Conservation (phyloP, 2,797 vertebrate genomes). For the Halcyon chelicuti region DNA sequence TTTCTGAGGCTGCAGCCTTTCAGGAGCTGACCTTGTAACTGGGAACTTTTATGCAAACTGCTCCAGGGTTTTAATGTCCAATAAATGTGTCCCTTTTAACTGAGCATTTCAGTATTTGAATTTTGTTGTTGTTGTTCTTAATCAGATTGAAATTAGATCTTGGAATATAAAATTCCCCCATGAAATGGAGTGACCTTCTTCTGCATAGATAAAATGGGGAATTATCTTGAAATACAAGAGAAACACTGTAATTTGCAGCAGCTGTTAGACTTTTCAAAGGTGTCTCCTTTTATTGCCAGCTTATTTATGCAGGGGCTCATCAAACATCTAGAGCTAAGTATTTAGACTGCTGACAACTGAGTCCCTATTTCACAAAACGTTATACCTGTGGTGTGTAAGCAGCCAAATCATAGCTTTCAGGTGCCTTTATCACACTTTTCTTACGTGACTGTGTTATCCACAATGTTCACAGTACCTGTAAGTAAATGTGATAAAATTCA, state of each 20-base stretch:
- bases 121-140: not conserved
- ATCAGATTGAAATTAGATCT: slow-evolving; percentile 36
- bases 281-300: not conserved
- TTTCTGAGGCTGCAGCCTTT: slow-evolving; percentile 9
- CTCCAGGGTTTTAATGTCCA: not conserved
- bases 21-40: slow-evolving; percentile 27
- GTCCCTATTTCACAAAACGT: not conserved
- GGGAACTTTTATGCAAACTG: not conserved
- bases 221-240: not conserved
- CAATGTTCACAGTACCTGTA: not conserved
- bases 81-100: not conserved
- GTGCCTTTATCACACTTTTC: not conserved
- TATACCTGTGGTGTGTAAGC: not conserved
- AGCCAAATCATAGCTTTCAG: not conserved
- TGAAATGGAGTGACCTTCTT: slow-evolving; percentile 8
- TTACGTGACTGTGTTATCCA: not conserved
- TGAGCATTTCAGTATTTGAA: not conserved
- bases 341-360: not conserved
- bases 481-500: not conserved
- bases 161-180: not conserved
- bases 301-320: not conserved
- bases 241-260: slow-evolving; percentile 6
- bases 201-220: not conserved
- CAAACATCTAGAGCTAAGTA: not conserved
- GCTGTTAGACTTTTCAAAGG: slow-evolving; percentile 8